Base-by-base conservation (phyloP, 2,797 vertebrate species). In the Tauraco hartlaubi region DNA sequence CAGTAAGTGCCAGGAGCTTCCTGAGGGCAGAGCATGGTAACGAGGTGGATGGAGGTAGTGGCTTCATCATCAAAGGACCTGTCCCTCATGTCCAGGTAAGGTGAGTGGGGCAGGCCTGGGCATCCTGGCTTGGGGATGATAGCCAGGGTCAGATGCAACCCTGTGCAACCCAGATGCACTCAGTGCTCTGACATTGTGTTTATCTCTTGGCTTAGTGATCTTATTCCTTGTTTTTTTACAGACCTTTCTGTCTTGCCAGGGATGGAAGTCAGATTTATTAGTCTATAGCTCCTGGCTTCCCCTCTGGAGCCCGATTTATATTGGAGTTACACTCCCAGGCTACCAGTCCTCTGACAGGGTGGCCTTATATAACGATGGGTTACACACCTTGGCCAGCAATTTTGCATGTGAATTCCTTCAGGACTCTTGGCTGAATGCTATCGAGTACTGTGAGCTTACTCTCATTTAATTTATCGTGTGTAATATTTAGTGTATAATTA, bases 21-120 rank as follows among this genome's bases (percentile, higher is more conserved):
- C 72, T 87, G 59, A 66, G 75, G 33, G 23, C 26, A 46, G 33
- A 64, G 37, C 0, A 0, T 28, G 33, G 41, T 76, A 26, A 54
- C 0, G 0, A 64, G 49, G 7, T 48, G 26, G 19, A 8, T 72
- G 14, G 5, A 25, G 26, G 5, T 35, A 20, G 67, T 43, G 46
- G 31, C 59, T 82, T 90, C 17, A 14, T 26, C 9, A 25, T 31
- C 46, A 15, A 31, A 54, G 29, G 29, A 22, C 7, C 6, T 46
- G 15, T 48, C n/a, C 25, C 51, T 79, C 8, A 0, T 62, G 3
- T 46, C 20, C 7, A 29, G 51, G n/a, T 35, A 37, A 25, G 29
- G 12, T 69, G 72, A 79, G 15, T 0, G 0, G 62, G 31, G 25
- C 33, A 83, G n/a, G 51, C 23, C 61, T 68, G 48, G 31, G 2